These are phyloP conservation scores for Pararge aegeria DNA, from an alignment of 1,140 invertebrate species.

Conservation along the genomic window DNA sequence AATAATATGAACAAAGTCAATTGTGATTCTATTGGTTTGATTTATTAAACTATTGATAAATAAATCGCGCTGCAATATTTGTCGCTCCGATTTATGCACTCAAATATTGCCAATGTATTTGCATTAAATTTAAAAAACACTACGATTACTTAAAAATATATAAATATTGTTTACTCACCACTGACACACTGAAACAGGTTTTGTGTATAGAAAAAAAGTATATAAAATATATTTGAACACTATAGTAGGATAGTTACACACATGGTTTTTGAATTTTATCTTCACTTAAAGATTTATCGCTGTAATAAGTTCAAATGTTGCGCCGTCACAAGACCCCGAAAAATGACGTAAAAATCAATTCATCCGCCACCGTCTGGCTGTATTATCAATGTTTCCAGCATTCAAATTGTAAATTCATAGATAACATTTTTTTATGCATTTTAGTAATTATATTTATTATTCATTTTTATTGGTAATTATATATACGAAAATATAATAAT, in stretches of 20 bases:
- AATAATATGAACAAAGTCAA: too few species aligned
- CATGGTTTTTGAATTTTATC: conserved; percentile 44
- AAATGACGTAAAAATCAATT: conserved; percentile 71
- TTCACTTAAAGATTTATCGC: conserved; percentile 41
- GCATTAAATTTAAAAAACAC: too few species aligned
- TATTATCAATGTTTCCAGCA: conserved; percentile 29
- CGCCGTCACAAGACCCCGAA: conserved; percentile 61
- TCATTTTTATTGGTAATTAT: too few species aligned
- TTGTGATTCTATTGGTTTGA: too few species aligned
- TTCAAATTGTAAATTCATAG: neutral
- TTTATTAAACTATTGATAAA: too few species aligned
- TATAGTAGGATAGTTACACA: conserved; percentile 13
- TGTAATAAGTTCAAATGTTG: conserved; percentile 68
- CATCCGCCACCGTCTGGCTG: conserved; percentile 12
- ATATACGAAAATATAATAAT: too few species aligned
- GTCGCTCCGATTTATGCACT: too few species aligned
- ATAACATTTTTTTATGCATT: too few species aligned
- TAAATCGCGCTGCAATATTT: too few species aligned
- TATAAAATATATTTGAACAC: conserved; percentile 8
- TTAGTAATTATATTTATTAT: too few species aligned
- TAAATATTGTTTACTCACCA: conserved; percentile 13
- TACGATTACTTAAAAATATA: too few species aligned
- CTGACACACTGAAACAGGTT: neutral
- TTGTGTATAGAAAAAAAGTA: conserved; percentile 2
- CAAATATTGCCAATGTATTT: too few species aligned